Evolutionary conservation across 2,888 invertebrate genomes (phyloP), one percentile per base, ranked within the genome.

Genomic region (Cephus runcator): DNA sequence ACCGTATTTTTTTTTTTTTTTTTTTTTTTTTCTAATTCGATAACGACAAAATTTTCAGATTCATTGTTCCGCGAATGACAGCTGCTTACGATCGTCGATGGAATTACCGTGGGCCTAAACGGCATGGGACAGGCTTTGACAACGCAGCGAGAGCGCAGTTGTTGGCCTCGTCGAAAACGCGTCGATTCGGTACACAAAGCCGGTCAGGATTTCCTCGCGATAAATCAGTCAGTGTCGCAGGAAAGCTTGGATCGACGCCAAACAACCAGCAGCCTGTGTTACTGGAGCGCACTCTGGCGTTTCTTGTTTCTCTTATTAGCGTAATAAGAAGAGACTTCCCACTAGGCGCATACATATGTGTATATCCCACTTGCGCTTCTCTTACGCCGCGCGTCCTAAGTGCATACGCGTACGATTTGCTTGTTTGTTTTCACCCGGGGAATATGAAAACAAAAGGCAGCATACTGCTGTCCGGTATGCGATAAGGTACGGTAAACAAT

Each of bases 191-290:
- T 34, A 34, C 71, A 71, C 71, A 71, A 71, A 71, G 78, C 71
- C 78, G 75, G 76, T 78, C 75, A 78, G 78, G 76, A 75, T 69
- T 78, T 78, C 71, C 78, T 56, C 71, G 78, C 71, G 75, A 77
- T 76, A 78, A 75, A 78, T 78, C 78, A 75, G 73, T 78, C 75
- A 76, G 78, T 78, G 78, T 78, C 76, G 75, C 56, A 73, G 75
- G 71, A 73, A 56, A 56, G 33, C n/a, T 78, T 78, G 78, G 78
- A 75, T 31, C 35, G 33, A 69, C 40, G 78, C 78, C 78, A 78
- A 76, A n/a, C 78, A 78, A 73, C 78, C 78, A 73, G 12, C 76
- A 23, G 30, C 76, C 34, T 56, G 56, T 23, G 56, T 23, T 56
- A 56, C 23, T 56, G 23, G 56, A 56, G 15, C 56, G 56, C 9